Conservation (phyloP, 1,140 invertebrate species). For the Pogonus chalceus region DNA sequence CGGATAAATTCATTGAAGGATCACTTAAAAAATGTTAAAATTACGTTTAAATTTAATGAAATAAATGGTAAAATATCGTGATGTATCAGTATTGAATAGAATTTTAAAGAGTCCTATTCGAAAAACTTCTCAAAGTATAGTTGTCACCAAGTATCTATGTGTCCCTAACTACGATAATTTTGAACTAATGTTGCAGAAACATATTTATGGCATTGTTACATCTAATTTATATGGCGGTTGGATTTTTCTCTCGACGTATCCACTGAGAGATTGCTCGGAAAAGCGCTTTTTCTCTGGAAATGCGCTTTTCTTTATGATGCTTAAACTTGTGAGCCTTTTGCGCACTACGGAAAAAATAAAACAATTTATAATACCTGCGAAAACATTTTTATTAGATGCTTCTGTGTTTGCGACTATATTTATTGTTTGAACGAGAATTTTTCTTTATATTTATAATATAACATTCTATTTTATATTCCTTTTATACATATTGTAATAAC, state of each 20-base stretch:
- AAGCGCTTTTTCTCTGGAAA: background rate
- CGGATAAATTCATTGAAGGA: no score
- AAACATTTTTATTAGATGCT: conserved; percentile 5
- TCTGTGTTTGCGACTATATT: no score
- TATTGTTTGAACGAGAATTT: no score
- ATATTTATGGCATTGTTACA: conserved; percentile 4
- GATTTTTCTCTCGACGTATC: no score
- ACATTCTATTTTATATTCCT: no score
- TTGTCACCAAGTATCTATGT: conserved; percentile 1
- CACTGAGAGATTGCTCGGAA: background rate
- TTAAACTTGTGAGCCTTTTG: background rate
- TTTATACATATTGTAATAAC: no score
- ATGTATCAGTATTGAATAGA: no score
- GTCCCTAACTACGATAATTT: conserved; percentile 1
- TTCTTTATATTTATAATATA: no score
- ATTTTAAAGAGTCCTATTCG: no score
- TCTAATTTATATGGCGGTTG: background rate
- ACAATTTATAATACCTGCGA: conserved; percentile 6
- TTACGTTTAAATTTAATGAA: no score
- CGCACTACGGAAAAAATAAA: conserved; percentile 1
- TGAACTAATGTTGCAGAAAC: conserved; percentile 7
- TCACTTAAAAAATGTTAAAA: no score
- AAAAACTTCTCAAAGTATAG: background rate
- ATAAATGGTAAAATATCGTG: no score
- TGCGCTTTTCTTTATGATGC: background rate